phyloP scores from a whole-genome alignment of 2,113 vertebrate genomes.

The Oceanites oceanicus region DNA sequence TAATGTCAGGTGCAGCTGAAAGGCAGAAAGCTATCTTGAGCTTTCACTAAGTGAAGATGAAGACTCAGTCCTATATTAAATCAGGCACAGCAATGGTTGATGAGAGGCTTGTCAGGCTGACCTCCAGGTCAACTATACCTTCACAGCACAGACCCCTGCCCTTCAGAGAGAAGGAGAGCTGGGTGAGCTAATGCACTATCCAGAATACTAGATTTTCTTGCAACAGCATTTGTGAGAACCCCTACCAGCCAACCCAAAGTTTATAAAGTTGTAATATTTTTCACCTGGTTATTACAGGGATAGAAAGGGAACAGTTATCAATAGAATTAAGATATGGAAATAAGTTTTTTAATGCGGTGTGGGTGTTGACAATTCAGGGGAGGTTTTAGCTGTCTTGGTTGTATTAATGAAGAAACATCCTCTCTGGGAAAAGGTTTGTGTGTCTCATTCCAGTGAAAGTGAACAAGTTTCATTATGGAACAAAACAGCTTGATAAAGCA shows the following conservation, averaged over 20 bases:
- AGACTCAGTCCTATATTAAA: neutral
- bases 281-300: neutral
- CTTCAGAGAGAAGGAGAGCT: neutral
- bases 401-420: neutral
- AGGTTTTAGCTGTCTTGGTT: neutral
- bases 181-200: neutral
- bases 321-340: neutral
- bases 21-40: neutral
- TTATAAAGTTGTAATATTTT: neutral
- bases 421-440: neutral
- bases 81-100: neutral
- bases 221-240: neutral
- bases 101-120: neutral
- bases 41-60: neutral
- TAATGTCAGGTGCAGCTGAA: neutral
- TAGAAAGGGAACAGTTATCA: neutral
- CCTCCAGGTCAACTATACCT: neutral
- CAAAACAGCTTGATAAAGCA: neutral
- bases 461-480: neutral
- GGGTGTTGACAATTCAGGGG: neutral
- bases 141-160: neutral
- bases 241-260: neutral
- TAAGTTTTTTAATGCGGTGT: neutral
- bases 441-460: neutral
- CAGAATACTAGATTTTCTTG: neutral